Evolutionary conservation across 2,888 invertebrate species (phyloP), one percentile per base, ranked within the genome.

Genomic region (Cataglyphis rosenhaueri): DNA sequence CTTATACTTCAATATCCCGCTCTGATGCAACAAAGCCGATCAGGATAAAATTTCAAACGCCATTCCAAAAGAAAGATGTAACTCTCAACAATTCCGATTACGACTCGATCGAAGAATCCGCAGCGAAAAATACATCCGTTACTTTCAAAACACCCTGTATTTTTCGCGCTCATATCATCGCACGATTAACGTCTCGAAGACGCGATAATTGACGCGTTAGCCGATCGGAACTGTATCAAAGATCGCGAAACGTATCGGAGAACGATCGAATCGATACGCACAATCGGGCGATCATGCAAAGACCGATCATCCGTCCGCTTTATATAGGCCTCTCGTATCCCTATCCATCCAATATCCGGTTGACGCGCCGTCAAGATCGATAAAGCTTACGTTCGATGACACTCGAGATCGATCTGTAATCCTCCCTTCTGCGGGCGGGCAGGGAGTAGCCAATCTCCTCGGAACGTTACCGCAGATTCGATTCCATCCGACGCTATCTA

Each of bases 191-290:
- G 18, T 48, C 29, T 48, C 32, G 18, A 35, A 25, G 15, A n/a
- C n/a, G 38, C 38, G 12, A 55, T 76, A 76, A 68, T 21, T 41
- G 68, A 57, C 55, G 35, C 55, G 12, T 41, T 21, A 66, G n/a
- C 10, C 12, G 12, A n/a, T 66, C 38, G 15, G 25, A 38, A 29
- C 25, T 12, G 55, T 62, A 70, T 66, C 78, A 41, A 66, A 68
- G 84, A 59, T 70, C 84, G 70, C 81, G 62, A 85, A 52, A 85
- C 71, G 81, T 85, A 84, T 87, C 85, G 85, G 76, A 32, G 48
- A 15, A 21, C 55, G 32, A 64, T 35, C 32, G 15, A 61, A 52
- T 71, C 61, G 79, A 74, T 44, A 59, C 21, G 21, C 21, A 64
- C 55, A 41, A 83, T 73, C 86, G 59, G 66, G 25, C 59, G 84